Conservation (phyloP, 2,113 vertebrate species). For the Calcarius ornatus region DNA sequence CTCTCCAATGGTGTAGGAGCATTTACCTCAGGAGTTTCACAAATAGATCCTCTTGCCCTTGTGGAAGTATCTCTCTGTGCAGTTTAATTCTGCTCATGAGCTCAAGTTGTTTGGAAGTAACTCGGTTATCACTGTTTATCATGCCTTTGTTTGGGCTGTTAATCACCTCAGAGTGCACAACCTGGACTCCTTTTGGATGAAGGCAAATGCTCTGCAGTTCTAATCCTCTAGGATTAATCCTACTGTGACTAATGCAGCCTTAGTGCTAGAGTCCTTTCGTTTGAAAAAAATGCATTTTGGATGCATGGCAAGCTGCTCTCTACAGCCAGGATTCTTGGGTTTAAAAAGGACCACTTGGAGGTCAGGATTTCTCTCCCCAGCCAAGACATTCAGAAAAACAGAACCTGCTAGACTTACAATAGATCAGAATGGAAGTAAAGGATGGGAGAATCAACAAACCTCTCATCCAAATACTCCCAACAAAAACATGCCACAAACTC, state of each 20-base stretch:
- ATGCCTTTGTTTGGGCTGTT: neutral
- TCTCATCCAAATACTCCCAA: rapidly evolving
- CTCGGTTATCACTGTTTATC: neutral
- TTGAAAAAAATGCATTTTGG: neutral
- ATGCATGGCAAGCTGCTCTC: neutral
- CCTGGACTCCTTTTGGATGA: neutral
- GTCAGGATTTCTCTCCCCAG: neutral
- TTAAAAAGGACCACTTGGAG: neutral
- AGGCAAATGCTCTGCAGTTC: neutral
- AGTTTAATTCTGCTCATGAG: neutral
- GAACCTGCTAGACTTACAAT: neutral
- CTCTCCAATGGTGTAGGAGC: neutral
- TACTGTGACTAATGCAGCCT: neutral
- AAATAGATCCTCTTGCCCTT: no score
- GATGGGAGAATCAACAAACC: neutral
- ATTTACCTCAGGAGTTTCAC: neutral
- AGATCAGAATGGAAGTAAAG: neutral
- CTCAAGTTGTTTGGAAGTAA: neutral
- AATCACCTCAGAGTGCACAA: neutral
- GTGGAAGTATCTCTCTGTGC: neutral
- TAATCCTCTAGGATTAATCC: neutral
- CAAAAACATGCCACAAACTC: rapidly evolving
- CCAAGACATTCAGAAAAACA: neutral
- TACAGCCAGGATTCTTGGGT: neutral
- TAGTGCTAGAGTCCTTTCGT: neutral